A percentile compares a stretch with the other conserved stretches of the same genome.
These are phyloP conservation scores for Drosophila helvetica DNA, from an alignment of 2,888 invertebrate genomes.

Conservation along the genomic window DNA sequence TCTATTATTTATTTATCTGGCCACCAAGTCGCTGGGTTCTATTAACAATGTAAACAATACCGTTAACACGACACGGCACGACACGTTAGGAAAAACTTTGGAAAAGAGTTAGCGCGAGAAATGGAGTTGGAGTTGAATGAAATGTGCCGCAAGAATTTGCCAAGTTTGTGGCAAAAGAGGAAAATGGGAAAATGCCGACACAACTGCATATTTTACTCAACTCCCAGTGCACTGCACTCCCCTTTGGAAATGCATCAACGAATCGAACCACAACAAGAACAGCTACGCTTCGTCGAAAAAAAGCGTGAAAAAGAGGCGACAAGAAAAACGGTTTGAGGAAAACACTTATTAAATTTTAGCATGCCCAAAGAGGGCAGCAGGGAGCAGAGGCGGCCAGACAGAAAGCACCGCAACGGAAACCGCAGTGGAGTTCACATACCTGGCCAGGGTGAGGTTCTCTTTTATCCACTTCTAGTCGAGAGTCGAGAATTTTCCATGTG, in stretches of 20 bases:
- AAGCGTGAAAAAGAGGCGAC: conserved; percentile 51
- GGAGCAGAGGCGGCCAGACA: conserved; percentile 1
- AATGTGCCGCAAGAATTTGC: conserved; percentile 51
- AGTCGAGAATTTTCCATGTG: conserved; percentile 34
- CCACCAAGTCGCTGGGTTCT: conserved; percentile 66
- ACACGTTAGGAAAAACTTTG: conserved; percentile 42
- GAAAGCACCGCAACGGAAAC: conserved; percentile 42
- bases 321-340: conserved; percentile 71
- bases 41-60: conserved; percentile 80
- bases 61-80: conserved; percentile 71
- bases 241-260: conserved; percentile 49
- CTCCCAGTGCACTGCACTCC: too few relatives aligned
- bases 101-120: conserved; percentile 40
- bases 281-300: conserved; percentile 24
- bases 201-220: conserved; percentile 52
- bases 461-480: conserved; percentile 54
- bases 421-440: conserved; percentile 62
- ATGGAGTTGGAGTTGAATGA: conserved; percentile 30
- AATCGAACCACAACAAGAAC: conserved; percentile 44
- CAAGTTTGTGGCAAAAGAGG: conserved; percentile 12
- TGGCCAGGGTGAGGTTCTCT: conserved; percentile 35
- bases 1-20: conserved; percentile 75
- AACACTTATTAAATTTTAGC: conserved; percentile 75
- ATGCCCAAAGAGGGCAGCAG: conserved; percentile 54
- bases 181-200: conserved; percentile 22